phyloP scores from a whole-genome alignment of 2,797 vertebrate species.

The Pseudochirops corinnae region DNA sequence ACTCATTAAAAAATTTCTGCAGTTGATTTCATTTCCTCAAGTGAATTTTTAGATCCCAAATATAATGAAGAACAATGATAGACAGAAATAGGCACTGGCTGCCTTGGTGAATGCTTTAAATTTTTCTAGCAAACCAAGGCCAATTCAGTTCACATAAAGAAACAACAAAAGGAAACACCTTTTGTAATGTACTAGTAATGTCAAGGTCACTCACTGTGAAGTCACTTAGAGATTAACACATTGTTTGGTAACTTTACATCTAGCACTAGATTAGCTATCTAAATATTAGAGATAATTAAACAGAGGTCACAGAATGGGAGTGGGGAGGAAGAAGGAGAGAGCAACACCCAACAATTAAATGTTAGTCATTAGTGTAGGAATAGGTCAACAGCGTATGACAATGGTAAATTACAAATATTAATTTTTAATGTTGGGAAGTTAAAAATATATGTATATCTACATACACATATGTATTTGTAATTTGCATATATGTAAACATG shows the following conservation, averaged over 20 bases:
- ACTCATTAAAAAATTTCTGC: neutral
- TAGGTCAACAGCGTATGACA: neutral
- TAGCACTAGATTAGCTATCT: slow-evolving; percentile 77
- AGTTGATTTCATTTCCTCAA: neutral
- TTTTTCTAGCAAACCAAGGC: slow-evolving; percentile 51
- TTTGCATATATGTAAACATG: neutral
- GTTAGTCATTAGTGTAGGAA: neutral
- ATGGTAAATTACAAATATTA: neutral
- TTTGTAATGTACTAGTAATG: neutral
- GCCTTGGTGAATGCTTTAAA: slow-evolving; percentile 19
- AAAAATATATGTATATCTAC: neutral
- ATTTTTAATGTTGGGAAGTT: neutral
- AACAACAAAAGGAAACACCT: slow-evolving; percentile 42
- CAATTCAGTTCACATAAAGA: slow-evolving; percentile 19
- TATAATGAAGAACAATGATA: neutral
- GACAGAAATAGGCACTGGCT: slow-evolving; percentile 32
- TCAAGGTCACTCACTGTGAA: slow-evolving; percentile 59
- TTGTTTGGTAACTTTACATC: neutral
- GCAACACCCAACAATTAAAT: neutral
- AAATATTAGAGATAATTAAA: slow-evolving; percentile 66
- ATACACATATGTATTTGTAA: neutral
- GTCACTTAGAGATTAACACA: slow-evolving; percentile 37
- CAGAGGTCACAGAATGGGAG: slow-evolving; percentile 50
- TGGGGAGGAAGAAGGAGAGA: neutral
- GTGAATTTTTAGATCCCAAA: slow-evolving; percentile 14